These are phyloP conservation scores for Aphidius colemani DNA, from an alignment of 2,888 invertebrate species.

Conservation along the genomic window DNA sequence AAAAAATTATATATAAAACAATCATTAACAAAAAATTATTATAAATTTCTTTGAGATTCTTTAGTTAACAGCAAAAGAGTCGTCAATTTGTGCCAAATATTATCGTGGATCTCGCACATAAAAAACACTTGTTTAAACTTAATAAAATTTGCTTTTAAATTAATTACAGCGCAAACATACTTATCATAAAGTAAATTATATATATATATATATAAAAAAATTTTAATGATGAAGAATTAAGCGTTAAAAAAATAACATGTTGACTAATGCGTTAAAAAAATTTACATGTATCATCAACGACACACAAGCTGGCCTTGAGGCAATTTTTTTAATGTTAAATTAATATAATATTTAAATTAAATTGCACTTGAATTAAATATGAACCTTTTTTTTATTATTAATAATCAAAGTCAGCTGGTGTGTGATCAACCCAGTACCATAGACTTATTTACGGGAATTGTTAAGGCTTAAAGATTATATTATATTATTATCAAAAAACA, in stretches of 20 bases:
- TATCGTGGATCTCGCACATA: slow-evolving; percentile 23
- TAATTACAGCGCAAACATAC: slow-evolving; percentile 13
- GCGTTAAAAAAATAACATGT: slow-evolving; percentile 29
- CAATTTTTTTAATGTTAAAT: too few species aligned
- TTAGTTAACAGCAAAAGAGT: neutral
- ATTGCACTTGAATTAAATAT: too few species aligned
- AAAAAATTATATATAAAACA: neutral
- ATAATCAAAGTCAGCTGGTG: slow-evolving; percentile 19
- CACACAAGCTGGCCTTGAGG: slow-evolving; percentile 16
- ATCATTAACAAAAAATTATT: too few species aligned
- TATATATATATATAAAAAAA: slow-evolving; percentile 2
- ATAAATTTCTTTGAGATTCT: too few species aligned
- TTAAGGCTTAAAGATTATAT: slow-evolving; percentile 51
- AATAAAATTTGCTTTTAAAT: slow-evolving; percentile 10
- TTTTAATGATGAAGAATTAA: neutral
- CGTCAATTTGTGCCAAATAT: slow-evolving; percentile 29
- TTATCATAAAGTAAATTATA: slow-evolving; percentile 1
- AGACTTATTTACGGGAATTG: slow-evolving; percentile 52
- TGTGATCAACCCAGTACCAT: slow-evolving; percentile 32
- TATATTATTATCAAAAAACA: slow-evolving; percentile 32
- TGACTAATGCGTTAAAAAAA: slow-evolving; percentile 42
- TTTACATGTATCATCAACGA: slow-evolving; percentile 5
- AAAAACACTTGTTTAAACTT: slow-evolving; percentile 18
- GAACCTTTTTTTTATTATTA: neutral
- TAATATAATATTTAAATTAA: too few species aligned